Percentiles rank a stretch among this genome's conserved stretches.
Evolutionary conservation across 2,113 vertebrate species (phyloP).

Genomic region (Heterochromis multidens): DNA sequence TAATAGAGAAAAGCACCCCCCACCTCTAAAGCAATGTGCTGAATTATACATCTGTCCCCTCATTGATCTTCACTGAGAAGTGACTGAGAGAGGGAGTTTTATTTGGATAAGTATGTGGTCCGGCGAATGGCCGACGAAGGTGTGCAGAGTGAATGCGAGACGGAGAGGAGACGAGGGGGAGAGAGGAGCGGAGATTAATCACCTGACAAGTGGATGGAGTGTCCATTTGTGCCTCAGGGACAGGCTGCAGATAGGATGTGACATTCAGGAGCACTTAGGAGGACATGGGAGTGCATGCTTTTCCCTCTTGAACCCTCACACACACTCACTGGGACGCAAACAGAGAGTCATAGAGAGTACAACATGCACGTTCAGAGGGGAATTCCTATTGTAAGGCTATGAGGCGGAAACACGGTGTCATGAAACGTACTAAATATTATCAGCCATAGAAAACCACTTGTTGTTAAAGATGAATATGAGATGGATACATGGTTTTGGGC

Average conservation of each 20-base stretch:
- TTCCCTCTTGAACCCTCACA: background rate
- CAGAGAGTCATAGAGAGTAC: background rate
- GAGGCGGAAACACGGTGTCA: background rate
- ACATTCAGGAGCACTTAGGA: constrained; percentile 70
- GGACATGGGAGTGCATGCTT: constrained; percentile 24
- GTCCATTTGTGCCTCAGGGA: constrained; percentile 68
- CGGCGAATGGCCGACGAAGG: constrained; percentile 38
- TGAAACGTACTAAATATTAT: background rate
- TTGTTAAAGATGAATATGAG: background rate
- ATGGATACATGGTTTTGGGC: background rate
- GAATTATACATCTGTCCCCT: constrained; percentile 48
- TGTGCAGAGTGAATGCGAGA: constrained; percentile 42
- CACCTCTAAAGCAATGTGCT: constrained; percentile 38
- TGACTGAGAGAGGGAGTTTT: background rate
- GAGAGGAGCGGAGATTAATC: constrained; percentile 61
- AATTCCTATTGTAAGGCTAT: background rate
- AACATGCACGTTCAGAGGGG: background rate
- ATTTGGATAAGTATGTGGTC: constrained; percentile 1
- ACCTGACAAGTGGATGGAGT: constrained; percentile 73
- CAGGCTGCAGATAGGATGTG: constrained; percentile 65
- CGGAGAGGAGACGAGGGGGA: constrained; percentile 45
- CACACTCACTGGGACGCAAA: background rate
- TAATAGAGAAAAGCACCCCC: background rate
- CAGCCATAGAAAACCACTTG: background rate
- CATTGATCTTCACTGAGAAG: constrained; percentile 48